Evolutionary conservation across 2,888 invertebrate genomes (phyloP).

Genomic region (Athetis lepigone): DNA sequence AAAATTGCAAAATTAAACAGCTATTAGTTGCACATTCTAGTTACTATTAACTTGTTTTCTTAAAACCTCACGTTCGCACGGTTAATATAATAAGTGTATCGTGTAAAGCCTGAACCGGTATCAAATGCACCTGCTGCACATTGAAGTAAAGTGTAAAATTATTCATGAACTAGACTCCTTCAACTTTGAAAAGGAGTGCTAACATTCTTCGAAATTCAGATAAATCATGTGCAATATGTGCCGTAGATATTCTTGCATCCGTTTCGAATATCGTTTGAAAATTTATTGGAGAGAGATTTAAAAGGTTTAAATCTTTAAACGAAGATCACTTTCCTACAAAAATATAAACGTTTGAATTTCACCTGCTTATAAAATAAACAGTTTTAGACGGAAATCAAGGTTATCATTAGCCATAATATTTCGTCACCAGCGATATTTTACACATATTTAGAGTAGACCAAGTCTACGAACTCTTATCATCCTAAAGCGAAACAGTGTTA

Average conservation of each 20-base stretch:
- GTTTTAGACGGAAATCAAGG: no score
- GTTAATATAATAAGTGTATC: background rate
- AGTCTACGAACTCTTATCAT: conserved; percentile 37
- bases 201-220: conserved; percentile 35
- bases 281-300: background rate
- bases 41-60: conserved; percentile 1
- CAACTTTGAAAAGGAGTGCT: conserved; percentile 18
- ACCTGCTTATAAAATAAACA: background rate
- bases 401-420: no score
- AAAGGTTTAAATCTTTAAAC: background rate
- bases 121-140: conserved; percentile 45
- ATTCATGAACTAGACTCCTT: conserved; percentile 42
- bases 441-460: no score
- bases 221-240: conserved; percentile 11
- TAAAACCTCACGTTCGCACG: background rate
- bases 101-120: conserved; percentile 21
- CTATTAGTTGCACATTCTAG: background rate
- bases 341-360: background rate
- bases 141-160: conserved; percentile 41
- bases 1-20: background rate
- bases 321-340: background rate
- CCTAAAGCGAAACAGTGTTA: conserved; percentile 1
- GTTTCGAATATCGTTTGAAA: background rate
- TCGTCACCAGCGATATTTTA: no score
- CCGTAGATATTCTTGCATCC: background rate